phyloP scores from a whole-genome alignment of 92 coral and sea anemone genomes.

The Siderastrea radians region DNA sequence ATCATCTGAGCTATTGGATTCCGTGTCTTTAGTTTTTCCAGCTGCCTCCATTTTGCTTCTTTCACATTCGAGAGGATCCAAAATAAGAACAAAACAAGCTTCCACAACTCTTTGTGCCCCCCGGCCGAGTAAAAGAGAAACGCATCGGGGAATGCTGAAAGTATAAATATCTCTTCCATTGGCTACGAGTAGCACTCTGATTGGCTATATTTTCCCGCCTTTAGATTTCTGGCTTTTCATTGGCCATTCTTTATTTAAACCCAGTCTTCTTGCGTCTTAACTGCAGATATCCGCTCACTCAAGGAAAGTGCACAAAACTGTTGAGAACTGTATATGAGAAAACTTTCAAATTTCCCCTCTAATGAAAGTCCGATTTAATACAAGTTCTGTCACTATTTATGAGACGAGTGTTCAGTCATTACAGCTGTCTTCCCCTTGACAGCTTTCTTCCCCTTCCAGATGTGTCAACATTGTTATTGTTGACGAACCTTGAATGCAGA shows the following conservation, averaged over 20 bases:
- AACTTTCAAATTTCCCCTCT: too few species aligned
- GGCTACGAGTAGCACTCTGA: neutral
- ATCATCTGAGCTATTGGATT: conserved; percentile 1
- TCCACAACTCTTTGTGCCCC: neutral
- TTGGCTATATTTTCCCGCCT: conserved; percentile 55
- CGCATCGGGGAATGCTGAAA: neutral
- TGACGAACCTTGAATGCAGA: too few species aligned
- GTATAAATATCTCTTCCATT: neutral
- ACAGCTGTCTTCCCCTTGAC: too few species aligned
- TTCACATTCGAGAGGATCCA: neutral
- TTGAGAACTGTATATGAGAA: too few species aligned
- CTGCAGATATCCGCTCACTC: too few species aligned
- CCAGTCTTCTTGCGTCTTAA: conserved; percentile 8
- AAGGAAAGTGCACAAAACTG: too few species aligned
- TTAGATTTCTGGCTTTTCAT: conserved; percentile 40
- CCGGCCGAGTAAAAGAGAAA: neutral
- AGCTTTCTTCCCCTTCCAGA: too few species aligned
- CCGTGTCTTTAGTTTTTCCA: neutral
- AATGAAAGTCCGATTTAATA: too few species aligned
- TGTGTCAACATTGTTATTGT: too few species aligned
- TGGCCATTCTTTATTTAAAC: conserved; percentile 27
- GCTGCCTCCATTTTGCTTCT: conserved; percentile 1
- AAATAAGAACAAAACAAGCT: neutral
- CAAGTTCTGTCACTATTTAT: too few species aligned
- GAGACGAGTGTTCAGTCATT: too few species aligned